Percentiles rank a stretch among this genome's conserved stretches.
Conservation (phyloP, 2,888 invertebrate species). For the Lasioglossum vierecki region DNA sequence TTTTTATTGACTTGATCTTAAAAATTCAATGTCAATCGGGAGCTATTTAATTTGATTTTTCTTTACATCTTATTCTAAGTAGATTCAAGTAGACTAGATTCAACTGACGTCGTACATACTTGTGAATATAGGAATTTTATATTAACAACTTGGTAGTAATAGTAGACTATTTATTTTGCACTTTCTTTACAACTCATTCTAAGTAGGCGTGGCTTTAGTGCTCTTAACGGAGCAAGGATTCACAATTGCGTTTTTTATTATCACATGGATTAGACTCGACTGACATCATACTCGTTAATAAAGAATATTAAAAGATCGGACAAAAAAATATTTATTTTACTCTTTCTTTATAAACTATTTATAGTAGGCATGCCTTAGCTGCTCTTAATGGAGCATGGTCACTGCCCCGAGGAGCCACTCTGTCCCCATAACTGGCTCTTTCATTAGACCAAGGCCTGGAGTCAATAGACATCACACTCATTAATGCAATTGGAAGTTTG, state of each 20-base stretch:
- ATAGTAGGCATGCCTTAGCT: background rate
- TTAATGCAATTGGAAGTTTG: no score
- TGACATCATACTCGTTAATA: no score
- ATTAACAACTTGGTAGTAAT: background rate
- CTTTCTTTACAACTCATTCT: background rate
- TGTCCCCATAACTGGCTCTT: background rate
- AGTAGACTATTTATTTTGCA: background rate
- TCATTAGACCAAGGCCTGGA: no score
- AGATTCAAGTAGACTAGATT: no score
- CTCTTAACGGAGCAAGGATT: background rate
- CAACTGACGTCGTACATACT: no score
- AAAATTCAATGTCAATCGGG: background rate
- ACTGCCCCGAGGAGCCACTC: no score
- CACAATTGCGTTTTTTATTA: no score
- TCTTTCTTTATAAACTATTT: background rate
- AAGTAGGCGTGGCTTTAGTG: background rate
- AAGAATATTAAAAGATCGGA: background rate
- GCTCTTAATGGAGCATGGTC: background rate
- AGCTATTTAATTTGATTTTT: background rate
- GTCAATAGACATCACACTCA: no score
- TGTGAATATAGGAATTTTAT: no score
- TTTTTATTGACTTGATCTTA: background rate
- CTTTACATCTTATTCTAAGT: no score
- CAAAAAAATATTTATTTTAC: background rate
- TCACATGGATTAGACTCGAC: no score